Conservation (phyloP, 2,797 vertebrate species). For the Tarsius wallacei region DNA sequence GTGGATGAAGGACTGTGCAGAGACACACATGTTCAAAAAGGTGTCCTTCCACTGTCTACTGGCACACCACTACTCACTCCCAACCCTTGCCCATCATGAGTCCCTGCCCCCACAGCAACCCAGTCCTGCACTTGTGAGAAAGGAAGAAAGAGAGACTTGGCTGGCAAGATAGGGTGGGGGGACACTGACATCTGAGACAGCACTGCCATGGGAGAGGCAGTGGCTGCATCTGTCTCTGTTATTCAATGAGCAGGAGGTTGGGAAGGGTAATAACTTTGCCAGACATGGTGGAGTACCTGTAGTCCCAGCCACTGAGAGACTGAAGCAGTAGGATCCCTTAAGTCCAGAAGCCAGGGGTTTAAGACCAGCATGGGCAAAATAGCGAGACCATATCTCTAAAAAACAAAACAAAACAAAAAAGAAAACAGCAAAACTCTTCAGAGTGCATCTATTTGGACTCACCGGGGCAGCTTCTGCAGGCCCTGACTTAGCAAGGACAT, state of each 20-base stretch:
- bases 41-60: not conserved
- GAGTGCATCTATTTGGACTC: not conserved
- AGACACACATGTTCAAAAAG: not conserved
- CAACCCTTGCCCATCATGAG: not conserved
- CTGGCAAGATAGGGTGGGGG: accelerated
- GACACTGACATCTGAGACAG: no score
- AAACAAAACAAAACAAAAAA: not conserved
- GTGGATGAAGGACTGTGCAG: not conserved
- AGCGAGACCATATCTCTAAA: not conserved
- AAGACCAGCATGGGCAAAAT: not conserved
- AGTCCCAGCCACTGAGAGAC: not conserved
- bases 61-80: not conserved
- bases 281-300: not conserved
- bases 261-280: not conserved
- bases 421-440: not conserved
- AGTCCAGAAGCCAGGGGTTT: not conserved
- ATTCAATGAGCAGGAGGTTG: not conserved
- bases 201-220: not conserved
- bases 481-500: not conserved
- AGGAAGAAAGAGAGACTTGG: not conserved
- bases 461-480: not conserved
- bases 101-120: not conserved
- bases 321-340: not conserved
- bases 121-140: not conserved
- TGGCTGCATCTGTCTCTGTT: not conserved